Evolutionary conservation across 1,140 invertebrate species (phyloP), one percentile per base, ranked within the genome.

Genomic region (Chelonus insularis): DNA sequence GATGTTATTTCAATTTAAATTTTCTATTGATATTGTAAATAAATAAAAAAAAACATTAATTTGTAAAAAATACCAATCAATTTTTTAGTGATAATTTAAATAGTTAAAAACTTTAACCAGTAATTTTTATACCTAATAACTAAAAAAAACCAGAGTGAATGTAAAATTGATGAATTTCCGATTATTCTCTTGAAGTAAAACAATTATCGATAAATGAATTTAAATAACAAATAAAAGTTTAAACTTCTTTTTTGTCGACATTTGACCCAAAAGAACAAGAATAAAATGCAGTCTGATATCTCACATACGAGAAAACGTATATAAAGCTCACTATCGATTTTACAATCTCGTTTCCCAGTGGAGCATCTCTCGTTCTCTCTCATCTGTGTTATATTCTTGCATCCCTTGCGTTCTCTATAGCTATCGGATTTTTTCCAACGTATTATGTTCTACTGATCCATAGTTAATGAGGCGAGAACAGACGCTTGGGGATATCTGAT

Each of bases 391-490:
- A 60, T 48, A 51, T 50, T 54, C 48, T 21, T 23, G 14, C 34
- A 39, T 56, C 37, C 20, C 34, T 36, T 18, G 32, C 5, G 32
- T 41, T 51, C 18, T n/a, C 60, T 25, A 32, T 14, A n/a, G n/a
- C 16, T 16, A 62, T 52, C 12, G 16, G 39, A 43, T 62, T 29
- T 60, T 12, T 36, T 23, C 48, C 29, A 23, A 16, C 43, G 60
- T 68, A 65, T 68, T 65, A 65, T 50, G 68, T 72, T 68, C 47
- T 57, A 61, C 71, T 73, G 71, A 76, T 74, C 72, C 70, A 67
- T 68, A 72, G 72, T 73, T 76, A 75, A 76, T 75, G 74, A 76
- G 68, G 64, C 73, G 72, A 70, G 63, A 75, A 73, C 66, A 71
- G 64, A 69, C 65, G 67, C 68, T 64, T 58, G 66, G 50, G 56